phyloP scores from a whole-genome alignment of 2,113 vertebrate species.

The Mus spicilegus region DNA sequence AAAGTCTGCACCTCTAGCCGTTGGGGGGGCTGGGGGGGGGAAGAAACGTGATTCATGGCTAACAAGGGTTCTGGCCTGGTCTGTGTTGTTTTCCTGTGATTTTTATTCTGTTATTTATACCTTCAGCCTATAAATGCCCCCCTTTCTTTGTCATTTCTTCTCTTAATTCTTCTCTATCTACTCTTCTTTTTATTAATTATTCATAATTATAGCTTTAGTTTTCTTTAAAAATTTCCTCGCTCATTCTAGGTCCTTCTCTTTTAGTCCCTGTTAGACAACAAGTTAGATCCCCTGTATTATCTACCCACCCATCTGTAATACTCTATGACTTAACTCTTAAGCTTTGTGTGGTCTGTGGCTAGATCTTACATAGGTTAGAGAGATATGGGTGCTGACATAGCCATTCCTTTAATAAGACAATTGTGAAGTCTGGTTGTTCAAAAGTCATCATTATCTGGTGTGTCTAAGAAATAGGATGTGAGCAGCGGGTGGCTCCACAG shows the following conservation, averaged over 20 bases:
- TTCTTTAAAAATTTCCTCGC: not conserved
- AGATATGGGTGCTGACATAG: not conserved
- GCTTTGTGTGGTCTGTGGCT: not conserved
- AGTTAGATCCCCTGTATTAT: not conserved
- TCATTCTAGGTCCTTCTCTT: not conserved
- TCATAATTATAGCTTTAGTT: not conserved
- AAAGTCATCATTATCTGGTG: not conserved
- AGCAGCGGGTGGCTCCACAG: not conserved
- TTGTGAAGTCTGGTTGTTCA: not conserved
- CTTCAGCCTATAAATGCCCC: not conserved
- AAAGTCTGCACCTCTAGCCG: not conserved
- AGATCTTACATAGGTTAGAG: not conserved
- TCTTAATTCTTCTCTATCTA: not conserved
- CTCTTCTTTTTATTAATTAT: not conserved
- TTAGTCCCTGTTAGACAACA: not conserved
- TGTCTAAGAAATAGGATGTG: not conserved
- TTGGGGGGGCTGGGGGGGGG: too few relatives aligned
- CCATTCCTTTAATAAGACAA: too few relatives aligned
- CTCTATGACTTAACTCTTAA: not conserved
- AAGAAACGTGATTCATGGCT: not conserved
- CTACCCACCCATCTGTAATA: too few relatives aligned
- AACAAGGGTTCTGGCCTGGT: not conserved
- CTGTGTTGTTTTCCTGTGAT: not conserved
- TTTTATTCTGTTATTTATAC: not conserved
- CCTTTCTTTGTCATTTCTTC: not conserved